Conservation (phyloP, 2,888 invertebrate species). For the Spodoptera picta region DNA sequence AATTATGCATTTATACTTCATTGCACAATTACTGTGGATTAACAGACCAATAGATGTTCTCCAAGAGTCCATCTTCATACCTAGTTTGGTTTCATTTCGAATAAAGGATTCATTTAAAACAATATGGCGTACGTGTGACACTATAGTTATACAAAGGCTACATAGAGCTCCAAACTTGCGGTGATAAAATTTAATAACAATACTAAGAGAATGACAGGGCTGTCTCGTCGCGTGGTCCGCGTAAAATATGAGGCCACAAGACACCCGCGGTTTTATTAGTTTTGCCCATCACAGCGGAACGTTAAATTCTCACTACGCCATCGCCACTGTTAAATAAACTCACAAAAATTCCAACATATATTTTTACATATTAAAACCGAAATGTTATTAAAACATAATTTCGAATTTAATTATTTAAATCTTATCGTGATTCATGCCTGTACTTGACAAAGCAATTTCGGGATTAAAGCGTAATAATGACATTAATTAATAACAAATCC, state of each 20-base stretch:
- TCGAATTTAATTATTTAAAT: constrained; percentile 25
- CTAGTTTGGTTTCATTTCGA: no score
- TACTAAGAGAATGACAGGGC: constrained; percentile 34
- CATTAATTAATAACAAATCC: constrained; percentile 45
- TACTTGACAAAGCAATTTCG: constrained; percentile 47
- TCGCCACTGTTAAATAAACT: constrained; percentile 16
- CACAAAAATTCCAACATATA: constrained; percentile 13
- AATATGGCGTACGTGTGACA: constrained; percentile 14
- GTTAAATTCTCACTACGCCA: constrained; percentile 22
- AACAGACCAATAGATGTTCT: no score
- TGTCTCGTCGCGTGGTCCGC: constrained; percentile 18
- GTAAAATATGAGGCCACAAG: constrained; percentile 43
- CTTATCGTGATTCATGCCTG: constrained; percentile 28
- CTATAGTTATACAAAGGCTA: constrained; percentile 11
- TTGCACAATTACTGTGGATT: no score
- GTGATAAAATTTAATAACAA: constrained; percentile 55
- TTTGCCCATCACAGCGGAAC: constrained; percentile 22
- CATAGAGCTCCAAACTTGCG: constrained; percentile 31
- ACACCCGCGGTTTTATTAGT: constrained; percentile 46
- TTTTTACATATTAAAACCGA: constrained; percentile 10
- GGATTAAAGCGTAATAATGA: constrained; percentile 44
- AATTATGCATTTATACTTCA: no score
- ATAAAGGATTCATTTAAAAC: not conserved
- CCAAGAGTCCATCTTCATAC: no score
- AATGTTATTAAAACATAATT: constrained; percentile 16